Percentiles rank a stretch among this genome's conserved stretches.
phyloP scores from a whole-genome alignment of 2,797 vertebrate genomes.

The Botia almorhae region DNA sequence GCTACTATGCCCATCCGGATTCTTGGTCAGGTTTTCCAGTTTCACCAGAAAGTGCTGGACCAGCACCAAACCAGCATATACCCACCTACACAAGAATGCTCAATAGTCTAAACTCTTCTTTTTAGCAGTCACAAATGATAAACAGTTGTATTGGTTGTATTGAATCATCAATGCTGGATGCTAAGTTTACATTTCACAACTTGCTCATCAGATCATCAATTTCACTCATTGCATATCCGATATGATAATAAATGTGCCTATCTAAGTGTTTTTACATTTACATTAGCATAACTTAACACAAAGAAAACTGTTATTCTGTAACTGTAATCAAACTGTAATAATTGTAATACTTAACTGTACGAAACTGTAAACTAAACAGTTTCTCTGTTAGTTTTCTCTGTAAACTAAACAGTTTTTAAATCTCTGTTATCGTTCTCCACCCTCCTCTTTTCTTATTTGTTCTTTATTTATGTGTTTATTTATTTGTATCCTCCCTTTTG shows the following conservation, averaged over 20 bases:
- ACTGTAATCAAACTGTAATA: too few species aligned
- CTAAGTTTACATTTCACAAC: neutral
- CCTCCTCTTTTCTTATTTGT: neutral
- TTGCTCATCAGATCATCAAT: too few species aligned
- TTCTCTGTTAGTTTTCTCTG: too few species aligned
- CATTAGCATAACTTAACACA: neutral
- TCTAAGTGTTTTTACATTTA: neutral
- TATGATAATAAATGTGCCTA: too few species aligned
- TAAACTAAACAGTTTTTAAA: too few species aligned
- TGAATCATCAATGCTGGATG: neutral
- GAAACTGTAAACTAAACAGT: neutral
- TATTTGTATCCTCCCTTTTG: constrained; percentile 15
- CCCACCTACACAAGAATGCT: too few species aligned
- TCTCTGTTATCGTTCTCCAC: neutral
- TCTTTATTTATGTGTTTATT: constrained; percentile 24
- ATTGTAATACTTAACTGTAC: neutral
- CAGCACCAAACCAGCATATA: neutral
- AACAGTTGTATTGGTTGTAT: neutral
- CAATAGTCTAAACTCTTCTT: too few species aligned
- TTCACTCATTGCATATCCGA: too few species aligned
- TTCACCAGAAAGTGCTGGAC: too few species aligned
- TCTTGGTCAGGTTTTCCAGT: too few species aligned
- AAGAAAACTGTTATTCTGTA: too few species aligned
- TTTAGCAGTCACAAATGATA: neutral
- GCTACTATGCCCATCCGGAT: too few species aligned